A percentile compares a stretch with the other conserved stretches of the same genome.
These are phyloP conservation scores for Aspidoscelis tigris DNA, from an alignment of 2,113 vertebrate genomes.

Conservation along the genomic window DNA sequence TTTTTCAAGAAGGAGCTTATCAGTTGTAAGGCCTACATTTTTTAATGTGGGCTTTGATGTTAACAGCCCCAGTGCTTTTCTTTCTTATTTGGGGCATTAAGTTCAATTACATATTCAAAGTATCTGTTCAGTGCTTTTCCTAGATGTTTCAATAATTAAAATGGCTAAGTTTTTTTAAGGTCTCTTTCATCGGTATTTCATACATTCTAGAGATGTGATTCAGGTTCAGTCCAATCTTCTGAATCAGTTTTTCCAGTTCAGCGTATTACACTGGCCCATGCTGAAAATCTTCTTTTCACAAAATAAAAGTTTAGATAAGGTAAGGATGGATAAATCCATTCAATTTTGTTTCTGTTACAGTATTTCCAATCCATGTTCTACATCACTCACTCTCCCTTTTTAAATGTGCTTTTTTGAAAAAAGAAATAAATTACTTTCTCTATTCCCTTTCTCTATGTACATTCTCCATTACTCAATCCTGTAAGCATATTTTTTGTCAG, in stretches of 20 bases:
- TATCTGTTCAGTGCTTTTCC: conserved; percentile 52
- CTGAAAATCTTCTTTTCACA: background rate
- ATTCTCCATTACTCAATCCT: no score
- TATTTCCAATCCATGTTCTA: no score
- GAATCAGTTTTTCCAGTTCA: conserved; percentile 8
- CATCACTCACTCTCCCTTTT: no score
- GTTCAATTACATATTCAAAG: conserved; percentile 65
- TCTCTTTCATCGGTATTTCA: conserved; percentile 29
- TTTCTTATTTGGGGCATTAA: conserved; percentile 64
- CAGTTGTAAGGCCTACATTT: conserved; percentile 57
- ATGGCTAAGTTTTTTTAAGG: conserved; percentile 34
- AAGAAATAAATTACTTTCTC: no score
- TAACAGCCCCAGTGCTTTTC: conserved; percentile 58
- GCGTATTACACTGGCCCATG: background rate
- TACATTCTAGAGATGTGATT: background rate
- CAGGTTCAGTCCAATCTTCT: conserved; percentile 19
- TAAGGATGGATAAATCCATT: no score
- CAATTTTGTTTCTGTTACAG: no score
- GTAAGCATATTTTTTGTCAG: no score
- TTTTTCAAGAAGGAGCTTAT: conserved; percentile 40
- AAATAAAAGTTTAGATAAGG: no score
- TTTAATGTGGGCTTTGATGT: conserved; percentile 57
- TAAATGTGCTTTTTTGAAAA: no score
- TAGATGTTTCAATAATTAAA: conserved; percentile 61
- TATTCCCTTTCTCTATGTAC: no score